These are phyloP conservation scores for Aphelenchoides bicaudatus DNA, from an alignment of 2,888 invertebrate species.

Conservation along the genomic window DNA sequence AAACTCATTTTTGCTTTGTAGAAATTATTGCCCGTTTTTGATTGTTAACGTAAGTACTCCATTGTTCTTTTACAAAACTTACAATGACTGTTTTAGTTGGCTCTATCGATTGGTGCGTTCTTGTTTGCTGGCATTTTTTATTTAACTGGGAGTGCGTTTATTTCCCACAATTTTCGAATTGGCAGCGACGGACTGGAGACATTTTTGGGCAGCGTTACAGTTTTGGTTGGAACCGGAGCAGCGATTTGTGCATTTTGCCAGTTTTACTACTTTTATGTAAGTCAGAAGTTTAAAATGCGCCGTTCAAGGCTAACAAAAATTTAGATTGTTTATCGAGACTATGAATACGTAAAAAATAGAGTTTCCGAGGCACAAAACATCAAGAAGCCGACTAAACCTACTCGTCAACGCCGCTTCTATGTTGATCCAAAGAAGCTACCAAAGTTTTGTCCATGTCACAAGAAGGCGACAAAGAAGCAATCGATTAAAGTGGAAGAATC, in stretches of 20 bases:
- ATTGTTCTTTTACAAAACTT: too few relatives aligned
- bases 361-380: neutral
- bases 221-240: slow-evolving; percentile 2
- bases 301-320: too few relatives aligned
- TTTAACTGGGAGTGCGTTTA: slow-evolving; percentile 2
- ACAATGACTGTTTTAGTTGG: slow-evolving; percentile 4
- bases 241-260: neutral
- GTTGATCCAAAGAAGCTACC: too few relatives aligned
- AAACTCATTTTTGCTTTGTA: too few relatives aligned
- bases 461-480: too few relatives aligned
- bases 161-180: slow-evolving; percentile 12
- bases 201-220: slow-evolving; percentile 1
- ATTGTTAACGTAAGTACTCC: slow-evolving; percentile 9
- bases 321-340: slow-evolving; percentile 10
- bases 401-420: neutral
- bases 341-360: slow-evolving; percentile 2
- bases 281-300: too few relatives aligned
- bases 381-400: neutral
- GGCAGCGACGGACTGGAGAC: slow-evolving; percentile 8
- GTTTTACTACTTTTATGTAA: slow-evolving; percentile 9
- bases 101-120: slow-evolving; percentile 5
- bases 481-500: too few relatives aligned
- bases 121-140: slow-evolving; percentile 8
- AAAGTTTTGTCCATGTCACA: too few relatives aligned
- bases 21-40: slow-evolving; percentile 5